phyloP scores from a whole-genome alignment of 2,797 vertebrate species.

The Heteromormyrus szaboi region DNA sequence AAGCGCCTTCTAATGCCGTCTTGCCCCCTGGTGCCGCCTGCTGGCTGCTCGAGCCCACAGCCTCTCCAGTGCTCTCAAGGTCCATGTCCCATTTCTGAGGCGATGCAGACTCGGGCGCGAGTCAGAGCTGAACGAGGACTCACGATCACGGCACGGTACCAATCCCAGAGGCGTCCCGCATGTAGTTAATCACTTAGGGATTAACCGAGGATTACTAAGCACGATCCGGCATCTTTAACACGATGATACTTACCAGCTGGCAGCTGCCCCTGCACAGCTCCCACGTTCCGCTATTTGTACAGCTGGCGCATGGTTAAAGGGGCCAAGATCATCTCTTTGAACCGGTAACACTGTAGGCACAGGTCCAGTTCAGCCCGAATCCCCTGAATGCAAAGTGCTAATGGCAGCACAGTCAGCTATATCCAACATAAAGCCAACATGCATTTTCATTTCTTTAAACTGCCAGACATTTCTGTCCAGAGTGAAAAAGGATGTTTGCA shows the following conservation, averaged over 20 bases:
- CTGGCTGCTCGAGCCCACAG: background rate
- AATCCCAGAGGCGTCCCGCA: background rate
- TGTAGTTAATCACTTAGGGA: constrained; percentile 1
- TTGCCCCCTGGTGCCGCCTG: background rate
- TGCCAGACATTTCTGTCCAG: background rate
- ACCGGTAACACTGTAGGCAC: background rate
- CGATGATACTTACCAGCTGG: background rate
- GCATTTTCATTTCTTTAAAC: background rate
- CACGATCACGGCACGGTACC: background rate
- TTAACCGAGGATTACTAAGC: background rate
- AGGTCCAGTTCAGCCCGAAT: background rate
- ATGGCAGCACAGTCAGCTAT: background rate
- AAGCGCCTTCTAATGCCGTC: background rate
- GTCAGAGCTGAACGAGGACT: background rate
- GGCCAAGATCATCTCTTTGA: background rate
- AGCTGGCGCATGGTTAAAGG: background rate
- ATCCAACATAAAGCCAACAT: background rate
- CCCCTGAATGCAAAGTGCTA: background rate
- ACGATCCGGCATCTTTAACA: background rate
- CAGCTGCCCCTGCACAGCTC: background rate
- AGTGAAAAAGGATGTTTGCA: background rate
- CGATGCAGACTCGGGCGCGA: background rate
- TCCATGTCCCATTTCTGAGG: background rate
- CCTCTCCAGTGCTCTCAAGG: background rate
- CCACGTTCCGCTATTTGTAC: background rate